A percentile compares a stretch with the other conserved stretches of the same genome.
phyloP scores from a whole-genome alignment of 2,888 invertebrate species.

The Girardia tigrina region DNA sequence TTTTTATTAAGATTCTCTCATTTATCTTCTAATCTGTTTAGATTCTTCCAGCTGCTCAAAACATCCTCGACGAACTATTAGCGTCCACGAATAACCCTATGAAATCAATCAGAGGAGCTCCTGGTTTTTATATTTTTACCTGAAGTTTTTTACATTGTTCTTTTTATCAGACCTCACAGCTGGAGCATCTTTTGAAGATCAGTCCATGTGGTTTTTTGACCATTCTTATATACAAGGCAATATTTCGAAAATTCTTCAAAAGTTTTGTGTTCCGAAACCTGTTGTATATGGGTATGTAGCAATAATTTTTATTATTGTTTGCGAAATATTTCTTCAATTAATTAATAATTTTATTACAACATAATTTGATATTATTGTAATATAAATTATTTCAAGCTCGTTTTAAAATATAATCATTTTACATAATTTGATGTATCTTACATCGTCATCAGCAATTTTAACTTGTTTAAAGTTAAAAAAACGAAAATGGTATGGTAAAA shows the following conservation, averaged over 20 bases:
- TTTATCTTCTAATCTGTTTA: too few species aligned
- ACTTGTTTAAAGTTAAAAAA: too few species aligned
- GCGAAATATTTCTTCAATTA: too few species aligned
- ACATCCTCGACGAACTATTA: constrained; percentile 78
- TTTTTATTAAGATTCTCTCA: too few species aligned
- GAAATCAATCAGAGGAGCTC: constrained; percentile 60
- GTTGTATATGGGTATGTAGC: constrained; percentile 60
- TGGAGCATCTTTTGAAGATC: constrained; percentile 88
- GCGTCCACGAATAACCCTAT: constrained; percentile 43
- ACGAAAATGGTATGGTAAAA: too few species aligned
- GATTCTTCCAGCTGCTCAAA: constrained; percentile 89
- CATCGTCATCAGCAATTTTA: too few species aligned
- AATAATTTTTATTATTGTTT: too few species aligned
- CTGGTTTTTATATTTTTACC: constrained; percentile 48
- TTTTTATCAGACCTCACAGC: constrained; percentile 77
- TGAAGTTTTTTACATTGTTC: background rate
- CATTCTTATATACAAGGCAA: constrained; percentile 88
- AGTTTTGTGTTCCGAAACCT: constrained; percentile 90
- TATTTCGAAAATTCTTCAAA: constrained; percentile 89
- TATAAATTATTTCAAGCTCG: too few species aligned
- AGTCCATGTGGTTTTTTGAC: constrained; percentile 85
- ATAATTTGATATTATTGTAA: too few species aligned
- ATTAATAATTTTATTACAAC: too few species aligned
- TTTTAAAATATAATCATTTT: too few species aligned
- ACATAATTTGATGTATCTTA: too few species aligned